Evolutionary conservation across 2,797 vertebrate genomes (phyloP).

Genomic region (Mus spretus): DNA sequence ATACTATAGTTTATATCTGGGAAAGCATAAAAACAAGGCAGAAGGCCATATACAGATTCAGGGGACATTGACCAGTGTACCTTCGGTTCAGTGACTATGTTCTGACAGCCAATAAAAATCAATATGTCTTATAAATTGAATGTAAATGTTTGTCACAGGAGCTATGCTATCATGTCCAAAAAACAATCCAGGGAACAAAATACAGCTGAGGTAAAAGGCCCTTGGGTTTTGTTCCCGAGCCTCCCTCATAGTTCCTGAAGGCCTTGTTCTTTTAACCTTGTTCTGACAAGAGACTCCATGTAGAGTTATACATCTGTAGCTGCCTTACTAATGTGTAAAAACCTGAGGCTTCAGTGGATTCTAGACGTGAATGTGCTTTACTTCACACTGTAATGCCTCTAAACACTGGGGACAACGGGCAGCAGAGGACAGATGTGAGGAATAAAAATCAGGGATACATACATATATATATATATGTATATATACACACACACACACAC

Average conservation of each 20-base stretch:
- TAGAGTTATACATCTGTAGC: not conserved
- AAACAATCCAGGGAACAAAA: not conserved
- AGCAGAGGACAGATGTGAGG: not conserved
- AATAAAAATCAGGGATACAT: not conserved
- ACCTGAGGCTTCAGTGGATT: not conserved
- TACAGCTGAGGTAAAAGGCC: not conserved
- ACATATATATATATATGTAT: too few relatives aligned
- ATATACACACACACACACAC: too few relatives aligned
- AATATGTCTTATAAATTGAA: not conserved
- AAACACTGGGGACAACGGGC: not conserved
- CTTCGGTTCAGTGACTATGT: not conserved
- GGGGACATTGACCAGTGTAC: not conserved
- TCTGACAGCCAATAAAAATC: not conserved
- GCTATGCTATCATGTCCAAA: not conserved
- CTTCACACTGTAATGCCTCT: not conserved
- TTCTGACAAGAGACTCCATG: not conserved
- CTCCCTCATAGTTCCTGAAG: not conserved
- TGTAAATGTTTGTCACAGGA: not conserved
- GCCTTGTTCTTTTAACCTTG: not conserved
- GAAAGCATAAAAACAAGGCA: not conserved
- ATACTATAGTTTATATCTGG: not conserved
- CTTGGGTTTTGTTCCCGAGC: not conserved
- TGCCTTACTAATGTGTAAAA: not conserved
- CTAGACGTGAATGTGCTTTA: not conserved
- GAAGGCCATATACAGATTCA: not conserved